Percentiles rank a stretch among this genome's conserved stretches.
Evolutionary conservation across 2,113 vertebrate species (phyloP).

Genomic region (Synodontis membranacea): DNA sequence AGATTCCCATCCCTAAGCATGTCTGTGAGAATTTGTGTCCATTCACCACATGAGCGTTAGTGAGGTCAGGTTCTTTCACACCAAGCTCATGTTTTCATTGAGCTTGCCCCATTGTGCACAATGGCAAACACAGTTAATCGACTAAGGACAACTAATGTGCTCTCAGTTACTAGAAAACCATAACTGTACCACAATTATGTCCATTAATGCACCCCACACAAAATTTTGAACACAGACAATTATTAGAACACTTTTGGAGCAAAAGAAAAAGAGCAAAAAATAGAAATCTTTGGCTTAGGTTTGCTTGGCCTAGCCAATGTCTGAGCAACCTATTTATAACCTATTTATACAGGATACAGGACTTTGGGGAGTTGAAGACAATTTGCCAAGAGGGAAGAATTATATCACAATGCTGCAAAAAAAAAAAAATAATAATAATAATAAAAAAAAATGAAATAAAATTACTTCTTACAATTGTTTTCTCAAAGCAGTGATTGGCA

Average conservation of each 20-base stretch:
- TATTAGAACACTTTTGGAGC: background rate
- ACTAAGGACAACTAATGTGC: background rate
- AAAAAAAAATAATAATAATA: too few species aligned
- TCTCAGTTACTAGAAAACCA: background rate
- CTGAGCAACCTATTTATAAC: too few species aligned
- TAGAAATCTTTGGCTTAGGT: background rate
- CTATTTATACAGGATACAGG: too few species aligned
- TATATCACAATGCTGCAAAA: background rate
- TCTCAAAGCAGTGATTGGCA: background rate
- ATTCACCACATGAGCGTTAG: too few species aligned
- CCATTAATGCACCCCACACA: background rate
- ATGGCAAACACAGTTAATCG: background rate
- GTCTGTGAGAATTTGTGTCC: too few species aligned
- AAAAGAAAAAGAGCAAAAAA: background rate
- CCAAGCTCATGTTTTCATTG: too few species aligned
- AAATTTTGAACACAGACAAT: background rate
- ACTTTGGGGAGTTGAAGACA: background rate
- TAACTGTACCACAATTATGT: background rate
- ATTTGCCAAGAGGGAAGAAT: background rate
- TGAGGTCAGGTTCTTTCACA: too few species aligned
- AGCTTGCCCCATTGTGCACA: too few species aligned
- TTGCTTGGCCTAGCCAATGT: background rate
- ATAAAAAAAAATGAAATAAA: too few species aligned
- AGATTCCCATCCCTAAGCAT: too few species aligned
- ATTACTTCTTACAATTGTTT: background rate